phyloP scores from a whole-genome alignment of 2,888 invertebrate species.

The Lasioglossum malachurum region DNA sequence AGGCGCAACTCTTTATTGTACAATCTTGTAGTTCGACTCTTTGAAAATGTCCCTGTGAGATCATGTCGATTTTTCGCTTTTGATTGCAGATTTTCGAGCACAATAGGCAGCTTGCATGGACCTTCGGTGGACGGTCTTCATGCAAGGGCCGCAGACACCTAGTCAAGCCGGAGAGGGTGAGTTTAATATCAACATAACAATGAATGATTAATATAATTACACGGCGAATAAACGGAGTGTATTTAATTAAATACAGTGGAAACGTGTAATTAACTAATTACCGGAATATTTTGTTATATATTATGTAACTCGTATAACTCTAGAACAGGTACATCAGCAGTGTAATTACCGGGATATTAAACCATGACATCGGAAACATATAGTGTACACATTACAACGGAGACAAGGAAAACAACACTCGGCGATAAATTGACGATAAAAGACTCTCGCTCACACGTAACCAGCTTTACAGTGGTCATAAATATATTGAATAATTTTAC shows the following conservation, averaged over 20 bases:
- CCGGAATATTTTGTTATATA: neutral
- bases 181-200: slow-evolving; percentile 27
- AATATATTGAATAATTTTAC: neutral
- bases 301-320: too few relatives aligned
- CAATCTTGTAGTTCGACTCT: too few relatives aligned
- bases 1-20: too few relatives aligned
- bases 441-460: too few relatives aligned
- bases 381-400: too few relatives aligned
- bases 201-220: neutral
- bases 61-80: neutral
- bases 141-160: slow-evolving; percentile 43
- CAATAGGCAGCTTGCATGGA: slow-evolving; percentile 60
- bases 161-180: slow-evolving; percentile 54
- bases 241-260: neutral
- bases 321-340: too few relatives aligned
- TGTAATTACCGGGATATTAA: neutral
- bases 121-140: slow-evolving; percentile 46
- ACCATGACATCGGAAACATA: neutral
- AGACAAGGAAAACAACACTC: too few relatives aligned
- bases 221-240: neutral
- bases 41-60: too few relatives aligned
- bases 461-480: neutral
- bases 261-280: neutral
- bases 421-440: too few relatives aligned
- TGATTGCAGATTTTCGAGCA: slow-evolving; percentile 54